Percentiles rank a stretch among this genome's conserved stretches.
Conservation (phyloP, 2,797 vertebrate species). For the Pseudochaenichthys georgianus region DNA sequence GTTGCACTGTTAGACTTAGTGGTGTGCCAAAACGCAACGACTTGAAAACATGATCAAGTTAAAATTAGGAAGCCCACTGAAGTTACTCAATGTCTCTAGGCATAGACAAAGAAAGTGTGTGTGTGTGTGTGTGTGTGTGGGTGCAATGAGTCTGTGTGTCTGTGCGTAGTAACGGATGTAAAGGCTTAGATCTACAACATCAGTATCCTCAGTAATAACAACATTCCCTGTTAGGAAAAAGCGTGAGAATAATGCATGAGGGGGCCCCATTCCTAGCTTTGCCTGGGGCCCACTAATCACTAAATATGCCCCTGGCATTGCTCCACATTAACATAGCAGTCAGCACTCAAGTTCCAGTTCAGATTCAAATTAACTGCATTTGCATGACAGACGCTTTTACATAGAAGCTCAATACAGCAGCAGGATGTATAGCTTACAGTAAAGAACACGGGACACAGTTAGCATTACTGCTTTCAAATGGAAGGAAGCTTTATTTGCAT, state of each 20-base stretch:
- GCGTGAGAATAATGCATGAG: constrained; percentile 44
- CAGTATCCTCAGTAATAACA: constrained; percentile 17
- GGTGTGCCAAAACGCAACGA: too few species aligned
- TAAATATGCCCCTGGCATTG: constrained; percentile 22
- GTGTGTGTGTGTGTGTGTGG: too few species aligned
- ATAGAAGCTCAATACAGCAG: neutral
- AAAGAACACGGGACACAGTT: neutral
- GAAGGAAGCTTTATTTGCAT: too few species aligned
- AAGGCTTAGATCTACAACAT: constrained; percentile 1
- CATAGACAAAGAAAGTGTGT: too few species aligned
- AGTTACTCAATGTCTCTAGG: too few species aligned
- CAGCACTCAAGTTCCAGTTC: constrained; percentile 25
- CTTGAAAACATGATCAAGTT: too few species aligned
- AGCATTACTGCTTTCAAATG: neutral
- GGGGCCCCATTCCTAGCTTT: neutral
- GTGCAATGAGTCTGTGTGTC: too few species aligned
- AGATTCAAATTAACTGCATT: constrained; percentile 39
- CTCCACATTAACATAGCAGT: constrained; percentile 24
- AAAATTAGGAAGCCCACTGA: too few species aligned
- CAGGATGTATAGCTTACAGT: neutral
- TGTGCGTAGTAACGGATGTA: neutral
- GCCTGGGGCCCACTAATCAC: constrained; percentile 23
- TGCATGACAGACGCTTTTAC: neutral
- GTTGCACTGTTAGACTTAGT: too few species aligned
- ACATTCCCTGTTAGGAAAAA: constrained; percentile 13